A percentile compares a stretch with the other conserved stretches of the same genome.
Conservation (phyloP, 2,113 vertebrate species). For the Sialia sialis region DNA sequence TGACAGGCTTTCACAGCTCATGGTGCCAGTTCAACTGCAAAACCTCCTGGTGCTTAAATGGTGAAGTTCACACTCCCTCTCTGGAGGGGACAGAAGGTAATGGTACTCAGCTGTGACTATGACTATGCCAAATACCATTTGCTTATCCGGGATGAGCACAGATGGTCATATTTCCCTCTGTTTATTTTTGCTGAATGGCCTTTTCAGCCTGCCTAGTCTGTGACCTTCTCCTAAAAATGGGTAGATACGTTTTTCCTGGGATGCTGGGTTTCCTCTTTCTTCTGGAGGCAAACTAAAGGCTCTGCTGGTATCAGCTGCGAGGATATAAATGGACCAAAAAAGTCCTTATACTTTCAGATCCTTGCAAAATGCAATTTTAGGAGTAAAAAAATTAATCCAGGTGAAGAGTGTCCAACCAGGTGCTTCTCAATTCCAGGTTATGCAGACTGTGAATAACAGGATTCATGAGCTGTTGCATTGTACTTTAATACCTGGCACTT, state of each 20-base stretch:
- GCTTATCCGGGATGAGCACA: constrained; percentile 41
- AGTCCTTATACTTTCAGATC: neutral
- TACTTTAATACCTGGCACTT: neutral
- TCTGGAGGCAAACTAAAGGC: neutral
- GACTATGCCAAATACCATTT: constrained; percentile 50
- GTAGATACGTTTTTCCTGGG: neutral
- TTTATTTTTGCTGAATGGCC: constrained; percentile 63
- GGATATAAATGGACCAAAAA: rapidly evolving
- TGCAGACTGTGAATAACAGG: neutral
- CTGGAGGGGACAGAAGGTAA: constrained; percentile 39
- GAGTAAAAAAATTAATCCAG: neutral
- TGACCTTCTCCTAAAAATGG: constrained; percentile 53
- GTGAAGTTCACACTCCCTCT: constrained; percentile 45
- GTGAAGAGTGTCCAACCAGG: neutral
- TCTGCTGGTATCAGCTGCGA: neutral
- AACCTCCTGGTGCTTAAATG: constrained; percentile 56
- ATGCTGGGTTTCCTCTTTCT: neutral
- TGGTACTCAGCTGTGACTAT: constrained; percentile 57
- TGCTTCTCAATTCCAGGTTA: neutral
- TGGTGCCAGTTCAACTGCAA: neutral
- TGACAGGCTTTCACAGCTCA: neutral
- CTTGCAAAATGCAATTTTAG: neutral
- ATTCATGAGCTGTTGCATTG: neutral
- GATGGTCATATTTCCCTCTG: constrained; percentile 55
- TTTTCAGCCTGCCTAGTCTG: constrained; percentile 54